Evolutionary conservation across 2,113 vertebrate genomes (phyloP).

Genomic region (Lepidothrix coronata): DNA sequence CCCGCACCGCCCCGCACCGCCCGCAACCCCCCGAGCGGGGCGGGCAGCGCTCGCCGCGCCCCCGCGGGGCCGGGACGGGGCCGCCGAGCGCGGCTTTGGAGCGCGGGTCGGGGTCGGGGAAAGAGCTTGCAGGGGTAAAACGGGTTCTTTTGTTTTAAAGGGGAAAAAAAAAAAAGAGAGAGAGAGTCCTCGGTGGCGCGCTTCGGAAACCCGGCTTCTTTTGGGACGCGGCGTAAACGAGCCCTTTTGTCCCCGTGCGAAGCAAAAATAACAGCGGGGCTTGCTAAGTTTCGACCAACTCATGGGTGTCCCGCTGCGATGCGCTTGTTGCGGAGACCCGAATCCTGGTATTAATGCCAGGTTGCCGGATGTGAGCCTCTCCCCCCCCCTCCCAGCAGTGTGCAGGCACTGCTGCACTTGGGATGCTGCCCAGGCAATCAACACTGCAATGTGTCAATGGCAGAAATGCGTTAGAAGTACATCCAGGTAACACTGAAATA

Average conservation of each 20-base stretch:
- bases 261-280: not conserved
- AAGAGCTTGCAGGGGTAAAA: not conserved
- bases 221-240: not conserved
- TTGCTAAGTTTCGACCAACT: not conserved
- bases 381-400: fast-evolving
- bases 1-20: not conserved
- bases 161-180: too few relatives aligned
- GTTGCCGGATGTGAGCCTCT: not conserved
- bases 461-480: not conserved
- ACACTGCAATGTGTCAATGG: not conserved
- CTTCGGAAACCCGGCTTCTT: not conserved
- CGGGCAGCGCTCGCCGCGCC: not conserved
- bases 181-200: not conserved
- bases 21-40: not conserved
- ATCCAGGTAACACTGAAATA: not conserved
- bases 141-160: not conserved
- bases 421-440: not conserved
- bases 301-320: not conserved
- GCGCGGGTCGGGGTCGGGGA: not conserved
- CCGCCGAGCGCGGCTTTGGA: fast-evolving
- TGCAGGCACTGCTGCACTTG: not conserved
- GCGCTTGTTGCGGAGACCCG: not conserved
- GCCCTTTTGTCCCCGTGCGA: not conserved
- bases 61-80: not conserved
- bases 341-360: not conserved